Percentiles rank a stretch among this genome's conserved stretches.
These are phyloP conservation scores for Aphelinus atriplicis DNA, from an alignment of 1,140 invertebrate genomes.

Conservation along the genomic window DNA sequence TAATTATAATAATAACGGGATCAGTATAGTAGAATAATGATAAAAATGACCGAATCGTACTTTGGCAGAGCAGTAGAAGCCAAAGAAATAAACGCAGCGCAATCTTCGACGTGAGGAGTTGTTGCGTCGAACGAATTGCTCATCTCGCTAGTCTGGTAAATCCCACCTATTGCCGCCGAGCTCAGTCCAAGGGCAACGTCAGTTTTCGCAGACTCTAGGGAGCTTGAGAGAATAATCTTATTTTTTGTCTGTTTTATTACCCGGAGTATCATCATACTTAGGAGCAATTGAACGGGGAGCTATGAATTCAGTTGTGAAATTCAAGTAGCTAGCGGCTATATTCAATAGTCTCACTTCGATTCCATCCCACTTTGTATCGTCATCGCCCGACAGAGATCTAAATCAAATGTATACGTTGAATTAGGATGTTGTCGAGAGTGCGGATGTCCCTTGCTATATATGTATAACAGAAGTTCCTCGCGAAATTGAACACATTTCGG, in stretches of 20 bases:
- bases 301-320: slow-evolving; percentile 75
- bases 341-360: slow-evolving; percentile 73
- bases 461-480: neutral
- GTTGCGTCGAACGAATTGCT: slow-evolving; percentile 68
- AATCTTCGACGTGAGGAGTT: slow-evolving; percentile 73
- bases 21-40: neutral
- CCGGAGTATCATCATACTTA: slow-evolving; percentile 53
- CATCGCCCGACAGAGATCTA: slow-evolving; percentile 53
- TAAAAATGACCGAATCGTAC: slow-evolving; percentile 52
- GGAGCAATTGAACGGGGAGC: slow-evolving; percentile 63
- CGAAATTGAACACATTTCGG: neutral
- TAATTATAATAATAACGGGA: neutral
- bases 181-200: slow-evolving; percentile 64
- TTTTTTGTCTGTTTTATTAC: slow-evolving; percentile 13
- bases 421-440: no score
- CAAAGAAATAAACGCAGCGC: slow-evolving; percentile 78
- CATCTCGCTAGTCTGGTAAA: slow-evolving; percentile 72
- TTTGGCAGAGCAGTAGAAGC: slow-evolving; percentile 79
- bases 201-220: slow-evolving; percentile 68
- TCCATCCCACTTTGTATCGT: slow-evolving; percentile 72
- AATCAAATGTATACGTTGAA: neutral
- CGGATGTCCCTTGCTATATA: no score
- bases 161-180: slow-evolving; percentile 74
- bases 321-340: slow-evolving; percentile 70
- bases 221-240: slow-evolving; percentile 54